Conservation (phyloP, 1,140 invertebrate species). For the Drosophila melanogaster region Release_6_plus_ISO1_MT NT_037436.4:14749001-14749500, state of each 20-base stretch:
- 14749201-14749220: slow-evolving; percentile 28
- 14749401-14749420: slow-evolving; percentile 79
- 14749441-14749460: slow-evolving; percentile 33
- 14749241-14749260: slow-evolving; percentile 52
- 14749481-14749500: slow-evolving; percentile 47
- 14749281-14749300: slow-evolving; percentile 76
- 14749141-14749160: slow-evolving; percentile 77
- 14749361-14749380: slow-evolving; percentile 83
- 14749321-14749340: slow-evolving; percentile 31
- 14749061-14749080: slow-evolving; percentile 59
- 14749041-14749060: slow-evolving; percentile 54
- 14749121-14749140: slow-evolving; percentile 68
- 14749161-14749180: slow-evolving; percentile 81
- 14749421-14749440: slow-evolving; percentile 72
- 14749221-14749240: slow-evolving; percentile 24
- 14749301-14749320: slow-evolving; percentile 81
- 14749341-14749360: slow-evolving; percentile 39
- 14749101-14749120: slow-evolving; percentile 77
- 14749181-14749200: slow-evolving; percentile 76
- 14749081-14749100: slow-evolving; percentile 82
- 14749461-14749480: slow-evolving; percentile 39
- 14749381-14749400: slow-evolving; percentile 77
- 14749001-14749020: slow-evolving; percentile 60
- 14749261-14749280: slow-evolving; percentile 62
- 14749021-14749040: slow-evolving; percentile 41